Evolutionary conservation across 2,797 vertebrate species (phyloP), one percentile per base, ranked within the genome.

Genomic region (Sebastes trivittatus): DNA sequence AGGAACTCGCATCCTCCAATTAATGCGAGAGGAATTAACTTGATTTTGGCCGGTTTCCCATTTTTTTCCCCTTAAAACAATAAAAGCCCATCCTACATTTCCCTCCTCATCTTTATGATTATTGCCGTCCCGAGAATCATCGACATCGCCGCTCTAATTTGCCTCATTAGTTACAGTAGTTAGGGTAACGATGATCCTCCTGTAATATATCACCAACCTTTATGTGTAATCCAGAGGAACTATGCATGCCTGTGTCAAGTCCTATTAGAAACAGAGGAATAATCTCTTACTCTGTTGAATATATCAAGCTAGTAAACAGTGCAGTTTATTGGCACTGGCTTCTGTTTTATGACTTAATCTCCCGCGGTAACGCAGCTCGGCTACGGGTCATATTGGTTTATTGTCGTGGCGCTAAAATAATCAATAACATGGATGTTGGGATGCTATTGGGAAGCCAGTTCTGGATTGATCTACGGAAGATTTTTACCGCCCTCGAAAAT

Each of bases 161-260:
- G 82, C 87, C 88, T 93, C 93, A 93, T 94, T 94, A 93, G 93
- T 91, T 87, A 86, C 92, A 92, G 92, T 87, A 90, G 87, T 94
- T 93, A 93, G 82, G 76, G 81, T 85, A 87, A 90, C 75, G 86
- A 87, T 88, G 75, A 93, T 90, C 91, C 88, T 80, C 67, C 84
- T 87, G 55, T 89, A 93, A 92, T 90, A 86, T 88, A 79, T 88
- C 89, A 75, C 75, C 78, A 68, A 91, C 84, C 83, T 90, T 83
- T 78, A 72, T 83, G 82, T 87, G 69, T 85, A 91, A 93, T 91
- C 90, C 82, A 77, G 69, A 78, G 61, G 67, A 87, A 72, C 77
- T 75, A 52, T 81, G 74, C 85, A 69, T 56, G 81, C 70, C 68
- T 30, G 71, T 84, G 86, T 85, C 82, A 71, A 86, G 80, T 68